Percentiles rank a stretch among this genome's conserved stretches.
These are phyloP conservation scores for Mus spretus DNA, from an alignment of 2,797 vertebrate genomes.

Conservation along the genomic window DNA sequence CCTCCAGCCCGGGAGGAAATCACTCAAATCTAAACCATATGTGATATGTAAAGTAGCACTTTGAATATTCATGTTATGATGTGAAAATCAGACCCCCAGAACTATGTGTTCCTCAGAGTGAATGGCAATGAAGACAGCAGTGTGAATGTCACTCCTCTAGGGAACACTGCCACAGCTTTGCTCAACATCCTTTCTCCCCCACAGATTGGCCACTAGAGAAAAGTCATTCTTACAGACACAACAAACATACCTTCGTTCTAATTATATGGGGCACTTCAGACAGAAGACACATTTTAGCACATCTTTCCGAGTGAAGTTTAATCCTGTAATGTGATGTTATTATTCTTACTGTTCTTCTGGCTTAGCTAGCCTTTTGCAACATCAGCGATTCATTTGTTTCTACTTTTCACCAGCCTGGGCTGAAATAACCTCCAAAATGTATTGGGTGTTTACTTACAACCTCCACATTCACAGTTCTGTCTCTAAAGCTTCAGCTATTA, in stretches of 20 bases:
- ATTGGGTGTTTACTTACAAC: constrained; percentile 56
- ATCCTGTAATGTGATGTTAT: constrained; percentile 62
- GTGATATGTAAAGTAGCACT: constrained; percentile 76
- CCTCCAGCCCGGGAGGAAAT: constrained; percentile 72
- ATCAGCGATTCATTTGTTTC: constrained; percentile 71
- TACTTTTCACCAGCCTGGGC: constrained; percentile 13
- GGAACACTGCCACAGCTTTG: constrained; percentile 40
- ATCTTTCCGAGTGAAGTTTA: constrained; percentile 75
- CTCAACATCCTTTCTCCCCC: background rate
- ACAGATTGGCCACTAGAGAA: constrained; percentile 49
- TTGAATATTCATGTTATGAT: constrained; percentile 82
- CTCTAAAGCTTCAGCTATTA: constrained; percentile 19
- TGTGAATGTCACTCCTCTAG: constrained; percentile 69
- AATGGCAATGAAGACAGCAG: constrained; percentile 72
- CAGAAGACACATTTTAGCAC: constrained; percentile 77
- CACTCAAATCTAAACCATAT: constrained; percentile 74
- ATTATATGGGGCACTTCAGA: constrained; percentile 71
- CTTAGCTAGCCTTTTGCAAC: constrained; percentile 60
- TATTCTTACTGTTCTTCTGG: constrained; percentile 65
- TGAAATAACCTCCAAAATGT: constrained; percentile 61
- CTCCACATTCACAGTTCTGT: constrained; percentile 53
- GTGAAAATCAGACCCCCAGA: constrained; percentile 68
- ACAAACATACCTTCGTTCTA: constrained; percentile 69
- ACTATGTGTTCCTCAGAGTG: constrained; percentile 18
- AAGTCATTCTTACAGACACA: constrained; percentile 54